These are phyloP conservation scores for Aurelia aurita complex sp. Pacific DNA, from an alignment of 30 jellyfish, hydroid and myxozoan species.

Conservation along the genomic window DNA sequence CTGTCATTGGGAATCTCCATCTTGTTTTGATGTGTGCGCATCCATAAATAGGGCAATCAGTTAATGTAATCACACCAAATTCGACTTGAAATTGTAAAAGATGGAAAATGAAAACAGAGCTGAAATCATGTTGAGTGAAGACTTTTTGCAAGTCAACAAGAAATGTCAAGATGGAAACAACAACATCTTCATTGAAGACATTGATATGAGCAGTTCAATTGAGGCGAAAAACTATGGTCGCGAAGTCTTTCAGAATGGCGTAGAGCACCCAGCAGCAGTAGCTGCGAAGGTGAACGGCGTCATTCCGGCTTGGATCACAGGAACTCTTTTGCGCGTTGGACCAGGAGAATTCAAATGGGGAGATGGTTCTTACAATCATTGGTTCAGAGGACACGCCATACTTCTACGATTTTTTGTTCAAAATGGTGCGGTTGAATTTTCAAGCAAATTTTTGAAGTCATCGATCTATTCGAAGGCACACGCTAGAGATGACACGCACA, in stretches of 20 bases:
- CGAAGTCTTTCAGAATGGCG: neutral
- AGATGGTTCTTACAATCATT: slow-evolving; percentile 52
- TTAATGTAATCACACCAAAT: too few species aligned
- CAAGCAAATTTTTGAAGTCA: neutral
- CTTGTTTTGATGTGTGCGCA: too few species aligned
- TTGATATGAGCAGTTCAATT: too few species aligned
- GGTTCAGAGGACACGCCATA: slow-evolving; percentile 77
- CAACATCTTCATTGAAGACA: too few species aligned
- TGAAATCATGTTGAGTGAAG: too few species aligned
- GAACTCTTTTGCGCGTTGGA: slow-evolving; percentile 58
- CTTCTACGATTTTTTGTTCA: slow-evolving; percentile 47
- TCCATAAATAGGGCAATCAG: too few species aligned
- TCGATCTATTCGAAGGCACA: neutral
- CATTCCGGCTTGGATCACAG: slow-evolving; percentile 65
- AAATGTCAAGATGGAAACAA: too few species aligned
- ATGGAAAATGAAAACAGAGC: too few species aligned
- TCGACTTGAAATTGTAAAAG: too few species aligned
- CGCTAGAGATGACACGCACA: neutral
- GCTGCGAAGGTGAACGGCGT: slow-evolving; percentile 6
- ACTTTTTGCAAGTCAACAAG: too few species aligned
- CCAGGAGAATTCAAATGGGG: slow-evolving; percentile 83
- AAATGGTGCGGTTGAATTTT: slow-evolving; percentile 46
- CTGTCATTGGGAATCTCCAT: too few species aligned
- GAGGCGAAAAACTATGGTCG: neutral
- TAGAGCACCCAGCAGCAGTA: neutral